Evolutionary conservation across 1,140 invertebrate genomes (phyloP).

Genomic region (Drosophila melanogaster): DNA sequence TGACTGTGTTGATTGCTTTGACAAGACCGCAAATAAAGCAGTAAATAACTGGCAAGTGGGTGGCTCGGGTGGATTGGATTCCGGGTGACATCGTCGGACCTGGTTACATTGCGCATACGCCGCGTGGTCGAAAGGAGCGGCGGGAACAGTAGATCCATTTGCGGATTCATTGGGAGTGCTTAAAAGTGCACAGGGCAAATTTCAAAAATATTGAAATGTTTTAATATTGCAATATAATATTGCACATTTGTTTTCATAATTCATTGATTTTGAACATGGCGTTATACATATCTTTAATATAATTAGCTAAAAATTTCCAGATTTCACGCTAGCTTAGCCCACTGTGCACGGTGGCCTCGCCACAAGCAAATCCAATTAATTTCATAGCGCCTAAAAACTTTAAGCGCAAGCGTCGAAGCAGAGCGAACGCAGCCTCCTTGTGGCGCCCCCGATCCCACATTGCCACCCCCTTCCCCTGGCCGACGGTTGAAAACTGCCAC

Average conservation of each 20-base stretch:
- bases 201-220: too few species aligned
- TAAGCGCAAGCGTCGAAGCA: constrained; percentile 73
- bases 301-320: not conserved
- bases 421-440: constrained; percentile 13
- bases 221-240: too few species aligned
- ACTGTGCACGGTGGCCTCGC: constrained; percentile 8
- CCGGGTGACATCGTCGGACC: not conserved
- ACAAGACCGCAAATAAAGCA: constrained; percentile 80
- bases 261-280: too few species aligned
- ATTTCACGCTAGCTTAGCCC: not conserved
- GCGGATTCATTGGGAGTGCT: not conserved
- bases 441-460: not conserved
- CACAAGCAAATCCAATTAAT: constrained; percentile 71
- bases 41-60: constrained; percentile 63
- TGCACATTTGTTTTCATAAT: too few species aligned
- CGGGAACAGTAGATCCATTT: not conserved
- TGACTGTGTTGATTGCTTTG: constrained; percentile 78
- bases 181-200: not conserved
- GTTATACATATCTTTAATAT: not conserved
- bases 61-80: not conserved
- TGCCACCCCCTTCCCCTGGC: too few species aligned
- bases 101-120: constrained; percentile 69
- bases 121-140: constrained; percentile 16
- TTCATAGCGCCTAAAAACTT: constrained; percentile 77
- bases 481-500: not conserved